These are phyloP conservation scores for Alauda arvensis DNA, from an alignment of 2,797 vertebrate species.

Conservation along the genomic window DNA sequence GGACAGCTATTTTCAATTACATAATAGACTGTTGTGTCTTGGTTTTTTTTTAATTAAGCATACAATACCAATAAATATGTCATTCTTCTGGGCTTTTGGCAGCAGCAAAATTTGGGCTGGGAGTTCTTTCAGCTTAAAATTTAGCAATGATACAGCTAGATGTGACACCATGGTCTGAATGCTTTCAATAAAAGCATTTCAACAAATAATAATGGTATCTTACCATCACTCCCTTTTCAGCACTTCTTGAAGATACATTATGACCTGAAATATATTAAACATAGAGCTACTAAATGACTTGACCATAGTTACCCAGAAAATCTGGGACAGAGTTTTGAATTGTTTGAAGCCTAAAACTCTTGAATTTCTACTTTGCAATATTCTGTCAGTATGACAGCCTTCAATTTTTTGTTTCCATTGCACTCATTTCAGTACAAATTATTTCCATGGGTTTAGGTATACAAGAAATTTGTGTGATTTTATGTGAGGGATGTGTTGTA, in stretches of 20 bases:
- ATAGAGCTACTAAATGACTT: background rate
- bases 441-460: background rate
- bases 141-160: background rate
- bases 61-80: background rate
- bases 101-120: background rate
- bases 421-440: background rate
- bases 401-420: background rate
- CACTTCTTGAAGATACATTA: background rate
- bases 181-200: background rate
- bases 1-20: background rate
- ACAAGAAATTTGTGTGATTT: accelerated
- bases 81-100: background rate
- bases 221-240: background rate
- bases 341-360: background rate
- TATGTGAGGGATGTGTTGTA: background rate
- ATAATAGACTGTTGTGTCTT: background rate
- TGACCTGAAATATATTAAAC: background rate
- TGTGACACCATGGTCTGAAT: background rate
- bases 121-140: background rate
- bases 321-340: background rate
- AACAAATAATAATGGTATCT: background rate
- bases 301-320: background rate
- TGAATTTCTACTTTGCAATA: background rate
- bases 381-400: background rate
- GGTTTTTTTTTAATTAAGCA: background rate